Evolutionary conservation across 1,140 invertebrate species (phyloP), one percentile per base, ranked within the genome.

Genomic region (Drosophila punjabiensis): DNA sequence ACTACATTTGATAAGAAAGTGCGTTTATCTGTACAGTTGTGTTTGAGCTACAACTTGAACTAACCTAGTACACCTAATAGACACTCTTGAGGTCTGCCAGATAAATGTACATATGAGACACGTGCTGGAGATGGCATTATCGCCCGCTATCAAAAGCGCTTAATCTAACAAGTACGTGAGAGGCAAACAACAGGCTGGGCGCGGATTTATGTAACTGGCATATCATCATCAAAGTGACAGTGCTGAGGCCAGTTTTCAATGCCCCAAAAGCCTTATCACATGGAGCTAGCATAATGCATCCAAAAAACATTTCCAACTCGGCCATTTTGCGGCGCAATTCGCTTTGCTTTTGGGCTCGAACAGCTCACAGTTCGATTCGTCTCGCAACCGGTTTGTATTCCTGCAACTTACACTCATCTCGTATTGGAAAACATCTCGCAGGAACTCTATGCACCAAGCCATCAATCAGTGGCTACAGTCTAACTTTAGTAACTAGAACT

Each of bases 351-450:
- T 48, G 20, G 59, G 41, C 14, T 39, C 30, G 20, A 32, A 24
- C 66, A 24, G 37, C 61, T 39, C 50, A 28, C 35, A n/a, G 13
- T 61, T 50, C 43, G 30, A 41, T 73, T 60, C 37, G 70, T 43
- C 35, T 37, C 69, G 56, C 43, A 74, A 74, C 70, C 70, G 68
- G 70, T 74, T 74, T 74, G 70, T n/a, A 37, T 74, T 74, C 70
- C 70, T 74, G 69, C 13, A 71, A 20, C 32, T 60, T 41, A 35
- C 41, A 50, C 66, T 68, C 67, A 68, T 41, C 45, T 66, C 39
- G 32, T 28, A 66, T 28, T 50, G 64, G 32, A 33, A 45, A 39
- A 45, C 68, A 53, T 35, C 48, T 58, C 68, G 16, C 68, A 71
- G 68, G 65, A 71, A 69, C 63, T 47, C 68, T 13, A 30, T 53